These are phyloP conservation scores for Zygothrica quintamaculata DNA, from an alignment of 2,888 invertebrate genomes.

Conservation along the genomic window DNA sequence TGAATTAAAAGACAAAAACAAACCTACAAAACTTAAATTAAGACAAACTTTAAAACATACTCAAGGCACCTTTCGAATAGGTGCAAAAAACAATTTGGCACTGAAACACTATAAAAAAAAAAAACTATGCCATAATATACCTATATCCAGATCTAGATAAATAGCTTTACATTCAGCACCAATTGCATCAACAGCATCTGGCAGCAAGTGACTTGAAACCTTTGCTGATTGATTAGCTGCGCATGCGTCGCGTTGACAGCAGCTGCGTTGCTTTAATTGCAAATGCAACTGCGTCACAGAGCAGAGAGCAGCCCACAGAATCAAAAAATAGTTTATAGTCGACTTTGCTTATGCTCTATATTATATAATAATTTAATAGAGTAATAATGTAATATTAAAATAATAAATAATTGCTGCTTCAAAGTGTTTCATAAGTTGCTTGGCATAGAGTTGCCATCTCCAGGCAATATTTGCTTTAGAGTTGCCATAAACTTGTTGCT, in stretches of 20 bases:
- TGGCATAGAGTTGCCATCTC: too few relatives aligned
- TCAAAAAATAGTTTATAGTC: not conserved
- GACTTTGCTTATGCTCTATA: constrained; percentile 22
- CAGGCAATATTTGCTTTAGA: too few relatives aligned
- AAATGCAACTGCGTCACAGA: constrained; percentile 2
- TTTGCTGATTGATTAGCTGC: constrained; percentile 51
- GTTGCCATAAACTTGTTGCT: too few relatives aligned
- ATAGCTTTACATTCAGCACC: not conserved
- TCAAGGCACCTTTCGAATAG: constrained; percentile 33
- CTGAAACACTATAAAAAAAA: too few relatives aligned
- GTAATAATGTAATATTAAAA: too few relatives aligned
- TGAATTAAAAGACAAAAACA: too few relatives aligned
- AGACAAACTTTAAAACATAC: not conserved
- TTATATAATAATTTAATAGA: too few relatives aligned
- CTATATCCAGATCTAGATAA: not conserved
- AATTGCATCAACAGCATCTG: too few relatives aligned
- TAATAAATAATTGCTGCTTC: too few relatives aligned
- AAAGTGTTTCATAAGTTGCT: too few relatives aligned
- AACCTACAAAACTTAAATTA: too few relatives aligned
- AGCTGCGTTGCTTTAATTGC: constrained; percentile 58
- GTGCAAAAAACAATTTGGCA: constrained; percentile 57
- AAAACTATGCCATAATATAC: constrained; percentile 35
- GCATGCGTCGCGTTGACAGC: constrained; percentile 43
- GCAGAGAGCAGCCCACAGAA: not conserved
- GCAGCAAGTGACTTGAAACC: constrained; percentile 9